These are phyloP conservation scores for Corvus moneduloides DNA, from an alignment of 2,113 vertebrate species.

Conservation along the genomic window DNA sequence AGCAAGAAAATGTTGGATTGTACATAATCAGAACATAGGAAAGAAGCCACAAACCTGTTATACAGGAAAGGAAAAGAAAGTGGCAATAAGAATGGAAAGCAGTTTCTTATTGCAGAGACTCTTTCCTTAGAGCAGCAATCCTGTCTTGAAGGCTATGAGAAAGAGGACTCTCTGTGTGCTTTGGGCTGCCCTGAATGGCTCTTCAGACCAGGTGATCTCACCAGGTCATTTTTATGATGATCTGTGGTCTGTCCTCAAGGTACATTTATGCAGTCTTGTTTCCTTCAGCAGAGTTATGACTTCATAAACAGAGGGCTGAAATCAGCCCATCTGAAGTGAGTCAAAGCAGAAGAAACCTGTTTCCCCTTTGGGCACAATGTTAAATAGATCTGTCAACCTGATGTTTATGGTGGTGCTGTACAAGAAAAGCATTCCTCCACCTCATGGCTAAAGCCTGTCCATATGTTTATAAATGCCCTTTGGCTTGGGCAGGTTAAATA, in stretches of 20 bases:
- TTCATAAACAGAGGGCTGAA: conserved; percentile 1
- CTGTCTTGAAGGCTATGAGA: neutral
- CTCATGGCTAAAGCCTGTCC: neutral
- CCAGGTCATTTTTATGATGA: neutral
- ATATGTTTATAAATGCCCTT: neutral
- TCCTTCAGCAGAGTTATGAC: neutral
- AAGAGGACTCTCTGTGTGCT: neutral
- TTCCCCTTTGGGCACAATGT: neutral
- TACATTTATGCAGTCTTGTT: neutral
- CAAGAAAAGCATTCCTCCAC: neutral
- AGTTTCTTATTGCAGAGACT: neutral
- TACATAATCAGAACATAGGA: neutral
- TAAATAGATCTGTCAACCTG: neutral
- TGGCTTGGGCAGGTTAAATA: neutral
- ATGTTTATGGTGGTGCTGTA: neutral
- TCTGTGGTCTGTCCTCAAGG: neutral
- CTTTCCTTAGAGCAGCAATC: neutral
- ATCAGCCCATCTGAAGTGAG: neutral
- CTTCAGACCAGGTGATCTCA: neutral
- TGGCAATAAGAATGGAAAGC: neutral
- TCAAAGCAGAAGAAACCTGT: conserved; percentile 3
- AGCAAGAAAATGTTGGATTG: neutral
- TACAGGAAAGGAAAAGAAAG: neutral
- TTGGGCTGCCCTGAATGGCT: neutral
- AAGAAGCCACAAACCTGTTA: neutral